Base-by-base conservation (phyloP, 2,888 invertebrate species). In the Pachycephus smyrnensis region DNA sequence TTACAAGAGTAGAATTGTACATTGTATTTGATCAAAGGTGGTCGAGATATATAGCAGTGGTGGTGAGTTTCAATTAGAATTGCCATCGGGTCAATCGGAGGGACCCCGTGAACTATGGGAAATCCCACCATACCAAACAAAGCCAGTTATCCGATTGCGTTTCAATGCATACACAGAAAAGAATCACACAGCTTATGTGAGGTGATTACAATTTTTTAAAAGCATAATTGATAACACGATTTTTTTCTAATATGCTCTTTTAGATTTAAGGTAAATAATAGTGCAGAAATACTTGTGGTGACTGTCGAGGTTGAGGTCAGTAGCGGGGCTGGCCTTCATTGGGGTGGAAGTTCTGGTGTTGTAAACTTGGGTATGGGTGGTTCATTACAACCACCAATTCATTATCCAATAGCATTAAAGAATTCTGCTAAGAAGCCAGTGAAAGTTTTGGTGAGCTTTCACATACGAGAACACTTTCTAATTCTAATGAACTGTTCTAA, bases 91-190 rank as follows among this genome's bases (percentile, higher is more conserved):
- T 76, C 95, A 95, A 81, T 93, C 94, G 80, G 96, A 96, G 89
- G 97, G 96, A 77, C 95, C 96, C 76, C 95, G 95, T 88, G 95
- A 95, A 87, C 92, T 97, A 86, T 98, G 98, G 98, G 95, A 96
- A 91, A 96, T 99, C 89, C 96, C 97, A 86, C 97, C 99, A 78
- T 97, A 96, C 92, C 94, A 96, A 90, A 94, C 96, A 73, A 97
- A 97, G 91, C 95, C 97, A 82, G 95, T 99, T 80, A 98, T 98
- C 92, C 94, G 96, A 85, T 95, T 98, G 83, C 95, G 95, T 87
- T 97, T 97, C 92, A 93, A 96, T 88, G 97, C 96, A 73, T 94
- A 94, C 85, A 93, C 94, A 84, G 95, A 95, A 89, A 96, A 95
- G 88, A 97, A 97, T 92, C 95, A 97, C 91, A 97, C 97, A 79